Evolutionary conservation across 2,888 invertebrate genomes (phyloP).

Genomic region (Coenonympha glycerion): DNA sequence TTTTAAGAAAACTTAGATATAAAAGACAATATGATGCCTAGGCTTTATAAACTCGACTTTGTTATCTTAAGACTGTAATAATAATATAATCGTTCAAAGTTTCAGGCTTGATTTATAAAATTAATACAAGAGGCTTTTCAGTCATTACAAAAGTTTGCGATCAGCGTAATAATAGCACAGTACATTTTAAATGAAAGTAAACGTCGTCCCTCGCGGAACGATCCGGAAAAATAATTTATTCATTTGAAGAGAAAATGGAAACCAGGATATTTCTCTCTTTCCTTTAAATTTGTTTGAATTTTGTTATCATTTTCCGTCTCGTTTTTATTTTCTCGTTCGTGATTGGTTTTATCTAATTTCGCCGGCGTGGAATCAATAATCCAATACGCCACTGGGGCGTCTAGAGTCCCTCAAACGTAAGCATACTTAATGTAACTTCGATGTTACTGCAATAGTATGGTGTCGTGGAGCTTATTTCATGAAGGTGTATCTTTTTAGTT

Average conservation of each 20-base stretch:
- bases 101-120: conserved; percentile 2
- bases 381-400: not conserved
- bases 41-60: not conserved
- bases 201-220: not conserved
- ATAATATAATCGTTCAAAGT: not conserved
- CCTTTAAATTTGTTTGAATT: conserved; percentile 6
- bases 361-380: conserved; percentile 8
- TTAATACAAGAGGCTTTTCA: conserved; percentile 7
- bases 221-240: conserved; percentile 5
- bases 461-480: not conserved
- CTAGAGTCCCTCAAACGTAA: not conserved
- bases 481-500: too few relatives aligned
- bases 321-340: conserved; percentile 9
- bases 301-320: conserved; percentile 6
- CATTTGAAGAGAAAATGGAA: conserved; percentile 10
- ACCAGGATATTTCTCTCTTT: conserved; percentile 5
- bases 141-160: conserved; percentile 5
- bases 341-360: conserved; percentile 17
- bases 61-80: too few relatives aligned
- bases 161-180: not conserved
- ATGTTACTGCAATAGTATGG: not conserved
- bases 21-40: too few relatives aligned
- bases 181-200: conserved; percentile 7
- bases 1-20: too few relatives aligned
- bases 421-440: too few relatives aligned